These are phyloP conservation scores for Rhagoletis pomonella DNA, from an alignment of 1,140 invertebrate species.

Conservation along the genomic window DNA sequence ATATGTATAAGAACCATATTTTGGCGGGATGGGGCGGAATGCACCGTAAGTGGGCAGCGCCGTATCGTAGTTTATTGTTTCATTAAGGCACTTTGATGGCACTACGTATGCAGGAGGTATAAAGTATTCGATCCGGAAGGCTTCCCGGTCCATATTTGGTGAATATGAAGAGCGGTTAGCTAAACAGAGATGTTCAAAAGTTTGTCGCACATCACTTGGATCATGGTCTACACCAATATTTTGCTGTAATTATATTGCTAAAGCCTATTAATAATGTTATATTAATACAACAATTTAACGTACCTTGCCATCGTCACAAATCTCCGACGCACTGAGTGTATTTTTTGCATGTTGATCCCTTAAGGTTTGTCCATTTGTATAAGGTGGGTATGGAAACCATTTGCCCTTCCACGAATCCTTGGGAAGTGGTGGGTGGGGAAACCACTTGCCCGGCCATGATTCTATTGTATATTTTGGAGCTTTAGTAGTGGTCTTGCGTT, in stretches of 20 bases:
- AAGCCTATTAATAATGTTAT: conserved; percentile 1
- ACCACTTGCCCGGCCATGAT: conserved; percentile 63
- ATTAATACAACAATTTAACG: conserved; percentile 56
- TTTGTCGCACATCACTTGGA: conserved; percentile 78
- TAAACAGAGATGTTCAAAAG: conserved; percentile 77
- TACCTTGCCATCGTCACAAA: conserved; percentile 86
- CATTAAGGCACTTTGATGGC: conserved; percentile 82
- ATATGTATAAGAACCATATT: conserved; percentile 89
- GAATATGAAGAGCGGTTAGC: conserved; percentile 73
- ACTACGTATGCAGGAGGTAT: conserved; percentile 80
- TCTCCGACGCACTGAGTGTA: conserved; percentile 57
- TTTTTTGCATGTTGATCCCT: not conserved
- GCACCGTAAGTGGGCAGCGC: conserved; percentile 82
- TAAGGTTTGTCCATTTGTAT: not conserved
- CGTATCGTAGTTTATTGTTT: conserved; percentile 80
- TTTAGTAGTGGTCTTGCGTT: not conserved
- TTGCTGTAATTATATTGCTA: conserved; percentile 75
- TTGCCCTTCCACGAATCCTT: conserved; percentile 56
- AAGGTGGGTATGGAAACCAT: conserved; percentile 63
- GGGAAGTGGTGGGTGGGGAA: conserved; percentile 56
- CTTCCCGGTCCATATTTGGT: conserved; percentile 75
- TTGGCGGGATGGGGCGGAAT: conserved; percentile 87
- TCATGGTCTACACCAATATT: conserved; percentile 84
- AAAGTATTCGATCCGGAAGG: conserved; percentile 77
- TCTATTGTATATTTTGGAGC: not conserved